Percentiles rank a stretch among this genome's conserved stretches.
Conservation (phyloP, 2,888 invertebrate species). For the Melipona beecheii region DNA sequence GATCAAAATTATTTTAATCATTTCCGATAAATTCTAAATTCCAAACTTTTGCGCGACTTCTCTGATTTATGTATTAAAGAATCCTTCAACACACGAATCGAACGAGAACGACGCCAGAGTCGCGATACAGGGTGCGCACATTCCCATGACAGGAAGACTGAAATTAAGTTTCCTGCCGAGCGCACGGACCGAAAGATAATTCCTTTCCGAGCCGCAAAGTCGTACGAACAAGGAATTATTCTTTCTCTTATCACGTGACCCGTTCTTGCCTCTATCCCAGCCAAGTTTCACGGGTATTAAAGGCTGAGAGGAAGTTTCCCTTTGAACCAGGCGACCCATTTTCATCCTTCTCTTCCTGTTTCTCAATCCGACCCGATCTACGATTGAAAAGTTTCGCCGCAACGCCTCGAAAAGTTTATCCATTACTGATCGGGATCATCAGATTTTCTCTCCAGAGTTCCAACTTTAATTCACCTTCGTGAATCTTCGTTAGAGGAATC, state of each 20-base stretch:
- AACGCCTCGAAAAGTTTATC: conserved; percentile 10
- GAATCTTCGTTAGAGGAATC: neutral
- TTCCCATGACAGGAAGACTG: conserved; percentile 76
- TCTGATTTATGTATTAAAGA: too few relatives aligned
- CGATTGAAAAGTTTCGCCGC: conserved; percentile 9
- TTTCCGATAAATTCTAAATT: too few relatives aligned
- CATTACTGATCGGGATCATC: conserved; percentile 10
- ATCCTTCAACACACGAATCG: neutral
- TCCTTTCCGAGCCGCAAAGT: conserved; percentile 63
- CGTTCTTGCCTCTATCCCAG: conserved; percentile 18
- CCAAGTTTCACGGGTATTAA: conserved; percentile 44
- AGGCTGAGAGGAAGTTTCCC: conserved; percentile 46
- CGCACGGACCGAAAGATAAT: conserved; percentile 72
- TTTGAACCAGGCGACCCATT: conserved; percentile 41
- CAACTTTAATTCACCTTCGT: neutral
- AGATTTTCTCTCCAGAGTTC: neutral
- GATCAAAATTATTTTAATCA: too few relatives aligned
- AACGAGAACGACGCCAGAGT: conserved; percentile 6
- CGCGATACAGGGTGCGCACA: conserved; percentile 62
- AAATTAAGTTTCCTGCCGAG: conserved; percentile 77
- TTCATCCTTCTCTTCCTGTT: conserved; percentile 7
- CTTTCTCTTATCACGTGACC: conserved; percentile 59
- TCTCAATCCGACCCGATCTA: conserved; percentile 2
- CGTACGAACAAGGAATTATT: conserved; percentile 62
- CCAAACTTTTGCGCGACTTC: too few relatives aligned